Base-by-base conservation (phyloP, 2,113 vertebrate species). In the Xenotilapia longispinis region DNA sequence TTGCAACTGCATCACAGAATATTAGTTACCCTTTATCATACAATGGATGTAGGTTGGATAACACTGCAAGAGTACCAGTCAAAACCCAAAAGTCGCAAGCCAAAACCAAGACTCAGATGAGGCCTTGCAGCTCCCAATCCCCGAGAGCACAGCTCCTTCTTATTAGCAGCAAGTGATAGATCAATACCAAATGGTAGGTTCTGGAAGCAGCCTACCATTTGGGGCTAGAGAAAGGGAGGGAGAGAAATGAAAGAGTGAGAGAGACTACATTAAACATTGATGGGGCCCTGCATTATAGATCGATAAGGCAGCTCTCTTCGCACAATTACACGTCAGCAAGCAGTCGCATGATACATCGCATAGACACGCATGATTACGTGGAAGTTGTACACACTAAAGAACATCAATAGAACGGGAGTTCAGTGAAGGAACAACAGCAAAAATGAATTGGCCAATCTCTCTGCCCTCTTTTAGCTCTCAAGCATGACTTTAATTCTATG, bases 201-300 rank as follows among this genome's bases (percentile, higher is more conserved):
- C 91, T 65, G 60, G 33, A 65, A 65, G 33, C 81, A 86, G 63
- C 63, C 63, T 13, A 68, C 63, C 63, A 68, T 68, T 68, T 68
- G 63, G 87, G 47, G 75, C 40, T 47, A 36, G 84, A 80, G 70
- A 45, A 53, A 81, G 87, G 13, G 82, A 79, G 85, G 38, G 87
- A 70, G 79, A 84, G 81, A 86, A 90, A 92, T 90, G 90, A 91
- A 86, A 45, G 88, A 90, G 86, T 19, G 65, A 91, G 91, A 75
- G 92, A 79, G 94, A 93, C 93, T 92, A 90, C 94, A 96, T 96
- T 95, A 95, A 96, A 95, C 92, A 96, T 96, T 96, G 95, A 96
- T 95, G 94, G 84, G 91, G 87, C 88, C 91, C 88, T 45, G 92
- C 75, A 58, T 92, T 89, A 73, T 60, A 26, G 93, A 95, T 96